Evolutionary conservation across 2,113 vertebrate species (phyloP).

Genomic region (Natator depressus): DNA sequence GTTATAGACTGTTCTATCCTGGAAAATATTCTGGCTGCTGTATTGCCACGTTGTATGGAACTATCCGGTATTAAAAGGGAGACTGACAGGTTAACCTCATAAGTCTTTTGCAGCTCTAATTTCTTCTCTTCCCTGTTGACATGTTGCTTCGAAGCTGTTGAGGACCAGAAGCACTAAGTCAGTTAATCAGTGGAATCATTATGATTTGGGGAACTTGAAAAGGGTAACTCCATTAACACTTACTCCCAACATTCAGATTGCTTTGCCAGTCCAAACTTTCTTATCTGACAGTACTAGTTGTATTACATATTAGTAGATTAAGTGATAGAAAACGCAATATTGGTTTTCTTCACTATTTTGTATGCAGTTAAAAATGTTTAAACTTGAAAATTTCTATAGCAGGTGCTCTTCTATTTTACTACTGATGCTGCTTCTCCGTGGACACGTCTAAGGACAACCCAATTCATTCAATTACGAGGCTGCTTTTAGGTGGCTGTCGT

Average conservation of each 20-base stretch:
- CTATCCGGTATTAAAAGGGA: fast-evolving
- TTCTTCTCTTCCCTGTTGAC: not conserved
- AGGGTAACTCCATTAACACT: not conserved
- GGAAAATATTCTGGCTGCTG: not conserved
- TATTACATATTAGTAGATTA: fast-evolving
- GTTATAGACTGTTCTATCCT: not conserved
- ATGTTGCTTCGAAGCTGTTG: not conserved
- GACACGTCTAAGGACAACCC: no score
- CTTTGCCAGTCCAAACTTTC: fast-evolving
- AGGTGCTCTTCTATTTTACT: not conserved
- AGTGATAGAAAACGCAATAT: not conserved
- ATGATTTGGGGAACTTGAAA: fast-evolving
- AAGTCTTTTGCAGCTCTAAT: not conserved
- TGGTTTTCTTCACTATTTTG: not conserved
- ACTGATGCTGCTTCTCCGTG: fast-evolving
- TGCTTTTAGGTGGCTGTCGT: not conserved
- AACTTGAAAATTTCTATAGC: not conserved
- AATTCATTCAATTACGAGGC: no score
- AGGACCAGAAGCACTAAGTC: not conserved
- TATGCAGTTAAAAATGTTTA: not conserved
- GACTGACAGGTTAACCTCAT: not conserved
- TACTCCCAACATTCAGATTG: fast-evolving
- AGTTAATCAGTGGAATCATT: not conserved
- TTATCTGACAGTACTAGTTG: not conserved
- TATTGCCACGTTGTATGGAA: not conserved